These are phyloP conservation scores for Tretioscincus oriximinensis DNA, from an alignment of 2,113 vertebrate species.

Conservation along the genomic window DNA sequence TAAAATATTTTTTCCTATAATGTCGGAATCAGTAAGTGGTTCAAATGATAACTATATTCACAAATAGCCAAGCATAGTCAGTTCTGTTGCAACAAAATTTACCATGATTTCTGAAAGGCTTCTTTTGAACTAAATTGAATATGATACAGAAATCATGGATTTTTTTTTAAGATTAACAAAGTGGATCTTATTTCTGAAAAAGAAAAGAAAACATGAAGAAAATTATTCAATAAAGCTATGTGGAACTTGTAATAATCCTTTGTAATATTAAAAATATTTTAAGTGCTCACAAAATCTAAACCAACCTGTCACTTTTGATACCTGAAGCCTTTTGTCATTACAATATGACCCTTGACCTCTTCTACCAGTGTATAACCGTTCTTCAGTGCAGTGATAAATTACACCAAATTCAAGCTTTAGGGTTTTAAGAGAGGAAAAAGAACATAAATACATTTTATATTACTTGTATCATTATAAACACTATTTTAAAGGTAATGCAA, in stretches of 20 bases:
- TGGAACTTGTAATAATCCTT: conserved; percentile 62
- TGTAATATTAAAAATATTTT: conserved; percentile 64
- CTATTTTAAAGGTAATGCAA: conserved; percentile 56
- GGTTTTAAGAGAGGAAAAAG: conserved; percentile 58
- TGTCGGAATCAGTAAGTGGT: not conserved
- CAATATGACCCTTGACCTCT: conserved; percentile 86
- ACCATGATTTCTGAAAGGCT: not conserved
- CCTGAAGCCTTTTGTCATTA: conserved; percentile 81
- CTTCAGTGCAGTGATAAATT: conserved; percentile 87
- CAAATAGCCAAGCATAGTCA: not conserved
- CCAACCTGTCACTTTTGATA: conserved; percentile 84
- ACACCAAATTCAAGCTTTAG: conserved; percentile 86
- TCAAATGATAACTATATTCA: not conserved
- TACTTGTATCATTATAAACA: conserved; percentile 59
- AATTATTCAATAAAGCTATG: conserved; percentile 20
- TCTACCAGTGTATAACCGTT: conserved; percentile 84
- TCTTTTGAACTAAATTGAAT: not conserved
- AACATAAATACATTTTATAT: conserved; percentile 61
- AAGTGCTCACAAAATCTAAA: conserved; percentile 56
- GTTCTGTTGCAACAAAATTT: not conserved
- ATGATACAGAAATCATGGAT: not conserved
- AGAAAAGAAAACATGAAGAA: not conserved
- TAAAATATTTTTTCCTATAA: not conserved
- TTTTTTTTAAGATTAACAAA: not conserved
- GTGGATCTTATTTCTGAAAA: not conserved